These are phyloP conservation scores for Larimichthys crocea DNA, from an alignment of 2,113 vertebrate species.

Conservation along the genomic window DNA sequence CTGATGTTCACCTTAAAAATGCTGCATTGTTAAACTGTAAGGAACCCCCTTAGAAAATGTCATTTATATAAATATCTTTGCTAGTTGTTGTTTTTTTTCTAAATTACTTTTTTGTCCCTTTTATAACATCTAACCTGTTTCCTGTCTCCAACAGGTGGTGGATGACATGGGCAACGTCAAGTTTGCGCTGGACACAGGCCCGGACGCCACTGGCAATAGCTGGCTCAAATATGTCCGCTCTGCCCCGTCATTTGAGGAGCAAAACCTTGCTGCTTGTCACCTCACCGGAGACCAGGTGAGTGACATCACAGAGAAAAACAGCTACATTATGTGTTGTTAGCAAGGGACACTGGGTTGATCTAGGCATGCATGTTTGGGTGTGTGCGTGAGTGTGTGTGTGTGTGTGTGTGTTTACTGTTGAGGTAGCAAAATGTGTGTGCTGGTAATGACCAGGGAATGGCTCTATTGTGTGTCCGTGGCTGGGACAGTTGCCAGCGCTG, in stretches of 20 bases:
- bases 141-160: slow-evolving; percentile 84
- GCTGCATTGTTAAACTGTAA: not conserved
- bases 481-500: slow-evolving; percentile 63
- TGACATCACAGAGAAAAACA: slow-evolving; percentile 29
- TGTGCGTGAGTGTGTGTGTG: slow-evolving; percentile 35
- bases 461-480: slow-evolving; percentile 68
- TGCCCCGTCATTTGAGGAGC: slow-evolving; percentile 90
- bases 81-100: not conserved
- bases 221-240: slow-evolving; percentile 96
- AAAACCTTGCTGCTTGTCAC: slow-evolving; percentile 92
- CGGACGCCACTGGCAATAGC: slow-evolving; percentile 83
- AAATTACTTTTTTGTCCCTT: not conserved
- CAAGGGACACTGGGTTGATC: slow-evolving; percentile 7
- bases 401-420: slow-evolving; percentile 45
- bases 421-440: slow-evolving; percentile 47
- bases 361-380: not conserved
- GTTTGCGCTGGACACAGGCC: slow-evolving; percentile 86
- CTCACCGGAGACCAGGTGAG: slow-evolving; percentile 93
- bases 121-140: slow-evolving; percentile 22
- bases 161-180: slow-evolving; percentile 91
- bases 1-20: not conserved
- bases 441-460: slow-evolving; percentile 63
- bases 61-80: not conserved
- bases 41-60: not conserved
- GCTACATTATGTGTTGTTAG: not conserved